These are phyloP conservation scores for Kradibia gibbosae DNA, from an alignment of 1,140 invertebrate genomes.

Conservation along the genomic window DNA sequence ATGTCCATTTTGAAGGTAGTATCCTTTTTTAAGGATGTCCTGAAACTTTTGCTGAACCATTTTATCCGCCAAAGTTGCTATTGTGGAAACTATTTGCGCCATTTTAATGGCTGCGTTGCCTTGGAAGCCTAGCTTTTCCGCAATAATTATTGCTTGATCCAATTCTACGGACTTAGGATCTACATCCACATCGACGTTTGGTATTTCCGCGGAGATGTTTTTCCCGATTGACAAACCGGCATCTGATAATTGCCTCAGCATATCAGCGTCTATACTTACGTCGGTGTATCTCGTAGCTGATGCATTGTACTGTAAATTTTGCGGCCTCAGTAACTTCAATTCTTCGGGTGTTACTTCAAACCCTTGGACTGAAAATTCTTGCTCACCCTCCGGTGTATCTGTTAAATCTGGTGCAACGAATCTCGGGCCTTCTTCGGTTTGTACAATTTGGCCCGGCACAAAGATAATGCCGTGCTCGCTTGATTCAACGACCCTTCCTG, in stretches of 20 bases:
- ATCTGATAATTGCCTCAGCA: slow-evolving; percentile 80
- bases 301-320: slow-evolving; percentile 72
- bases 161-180: slow-evolving; percentile 73
- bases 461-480: slow-evolving; percentile 79
- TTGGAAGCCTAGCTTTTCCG: slow-evolving; percentile 69
- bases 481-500: slow-evolving; percentile 80
- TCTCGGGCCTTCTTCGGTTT: slow-evolving; percentile 80
- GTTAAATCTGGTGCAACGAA: slow-evolving; percentile 81
- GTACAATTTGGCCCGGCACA: slow-evolving; percentile 81
- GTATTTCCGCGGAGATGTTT: slow-evolving; percentile 76
- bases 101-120: slow-evolving; percentile 68
- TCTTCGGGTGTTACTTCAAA: slow-evolving; percentile 83
- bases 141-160: slow-evolving; percentile 67
- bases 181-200: slow-evolving; percentile 76
- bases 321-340: slow-evolving; percentile 76
- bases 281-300: slow-evolving; percentile 75
- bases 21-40: slow-evolving; percentile 12
- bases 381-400: slow-evolving; percentile 77
- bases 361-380: slow-evolving; percentile 82
- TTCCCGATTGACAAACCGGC: slow-evolving; percentile 81
- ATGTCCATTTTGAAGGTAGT: slow-evolving; percentile 38
- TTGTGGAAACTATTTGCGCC: slow-evolving; percentile 68
- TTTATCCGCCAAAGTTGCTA: slow-evolving; percentile 67
- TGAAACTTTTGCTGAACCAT: slow-evolving; percentile 62
- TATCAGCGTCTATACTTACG: slow-evolving; percentile 78